Base-by-base conservation (phyloP, 2,113 vertebrate genomes). In the Lepus timidus region DNA sequence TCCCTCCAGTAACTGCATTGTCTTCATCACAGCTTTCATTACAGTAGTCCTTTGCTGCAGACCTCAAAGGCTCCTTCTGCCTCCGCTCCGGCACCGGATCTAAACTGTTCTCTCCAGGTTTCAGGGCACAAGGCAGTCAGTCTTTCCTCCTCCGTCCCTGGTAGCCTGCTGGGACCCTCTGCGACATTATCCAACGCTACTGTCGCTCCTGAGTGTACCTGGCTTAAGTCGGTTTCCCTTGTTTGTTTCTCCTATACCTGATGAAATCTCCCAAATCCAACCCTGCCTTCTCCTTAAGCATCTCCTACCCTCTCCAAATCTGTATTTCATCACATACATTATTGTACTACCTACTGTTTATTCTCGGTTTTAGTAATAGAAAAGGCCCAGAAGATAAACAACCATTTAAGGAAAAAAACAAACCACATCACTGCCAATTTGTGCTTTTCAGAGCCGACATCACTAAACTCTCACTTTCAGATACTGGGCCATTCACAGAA, bases 331-430 rank as follows among this genome's bases (percentile, higher is more conserved):
- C 78, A 33, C 33, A 74, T 71, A 64, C 31, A 44, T 90, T 81
- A 55, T 17, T 67, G 12, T 62, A 19, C 70, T 55, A 67, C 6
- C 52, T 74, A 22, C 25, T 90, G 31, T 62, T 86, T 74, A 51
- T 93, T 90, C 68, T 55, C 19, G 44, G 29, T 94, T 82, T 75
- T 51, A 78, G 83, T 74, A 64, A 80, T 58, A 61, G 75, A 81
- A 89, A 92, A 68, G 23, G 78, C 22, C 33, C 17, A 10, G 29
- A 68, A 91, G 75, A 82, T 85, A n/a, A n/a, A 73, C 58, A 33
- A 3, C 44, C 52, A 39, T 17, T 91, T 75, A 52, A 75, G 67
- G 73, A 83, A 93, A 95, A 75, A 36, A 39, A 51, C 6, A 68
- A 39, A 83, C 68, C 20, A 51, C 44, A 29, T 52, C 64, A 52